A percentile compares a stretch with the other conserved stretches of the same genome.
These are phyloP conservation scores for Xenopus laevis DNA, from an alignment of 2,113 vertebrate genomes.

Conservation along the genomic window DNA sequence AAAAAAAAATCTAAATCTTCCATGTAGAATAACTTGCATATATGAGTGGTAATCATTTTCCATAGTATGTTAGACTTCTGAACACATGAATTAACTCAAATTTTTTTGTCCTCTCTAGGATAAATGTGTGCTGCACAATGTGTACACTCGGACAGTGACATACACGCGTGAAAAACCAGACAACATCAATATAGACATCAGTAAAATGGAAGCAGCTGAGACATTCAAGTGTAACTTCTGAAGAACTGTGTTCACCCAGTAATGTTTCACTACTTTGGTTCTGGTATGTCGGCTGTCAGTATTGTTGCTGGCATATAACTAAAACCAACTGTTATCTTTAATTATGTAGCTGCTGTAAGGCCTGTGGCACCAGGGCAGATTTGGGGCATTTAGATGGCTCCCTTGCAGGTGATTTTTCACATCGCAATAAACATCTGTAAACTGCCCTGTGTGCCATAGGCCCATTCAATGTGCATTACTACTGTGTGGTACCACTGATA, in stretches of 20 bases:
- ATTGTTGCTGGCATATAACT: slow-evolving; percentile 52
- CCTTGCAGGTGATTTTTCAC: too few relatives aligned
- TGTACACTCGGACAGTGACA: slow-evolving; percentile 86
- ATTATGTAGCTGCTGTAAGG: slow-evolving; percentile 68
- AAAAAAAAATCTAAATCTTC: too few relatives aligned
- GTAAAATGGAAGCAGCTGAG: slow-evolving; percentile 79
- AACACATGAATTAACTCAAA: too few relatives aligned
- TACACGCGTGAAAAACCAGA: slow-evolving; percentile 84
- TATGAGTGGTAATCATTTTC: too few relatives aligned
- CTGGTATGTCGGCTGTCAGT: slow-evolving; percentile 48
- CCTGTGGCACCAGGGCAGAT: too few relatives aligned
- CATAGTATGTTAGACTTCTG: too few relatives aligned
- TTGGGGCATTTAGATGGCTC: too few relatives aligned
- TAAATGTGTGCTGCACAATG: slow-evolving; percentile 76
- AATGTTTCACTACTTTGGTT: background rate
- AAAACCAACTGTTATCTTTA: slow-evolving; percentile 48
- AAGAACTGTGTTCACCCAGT: slow-evolving; percentile 49
- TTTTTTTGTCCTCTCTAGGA: slow-evolving; percentile 69
- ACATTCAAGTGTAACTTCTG: slow-evolving; percentile 76
- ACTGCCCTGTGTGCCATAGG: too few relatives aligned
- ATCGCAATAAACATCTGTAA: too few relatives aligned
- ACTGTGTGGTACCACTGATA: slow-evolving; percentile 70
- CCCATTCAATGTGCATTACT: slow-evolving; percentile 69
- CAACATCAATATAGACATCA: slow-evolving; percentile 83
- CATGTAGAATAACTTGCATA: too few relatives aligned